Base-by-base conservation (phyloP, 2,797 vertebrate genomes). In the Garrulus glandarius region DNA sequence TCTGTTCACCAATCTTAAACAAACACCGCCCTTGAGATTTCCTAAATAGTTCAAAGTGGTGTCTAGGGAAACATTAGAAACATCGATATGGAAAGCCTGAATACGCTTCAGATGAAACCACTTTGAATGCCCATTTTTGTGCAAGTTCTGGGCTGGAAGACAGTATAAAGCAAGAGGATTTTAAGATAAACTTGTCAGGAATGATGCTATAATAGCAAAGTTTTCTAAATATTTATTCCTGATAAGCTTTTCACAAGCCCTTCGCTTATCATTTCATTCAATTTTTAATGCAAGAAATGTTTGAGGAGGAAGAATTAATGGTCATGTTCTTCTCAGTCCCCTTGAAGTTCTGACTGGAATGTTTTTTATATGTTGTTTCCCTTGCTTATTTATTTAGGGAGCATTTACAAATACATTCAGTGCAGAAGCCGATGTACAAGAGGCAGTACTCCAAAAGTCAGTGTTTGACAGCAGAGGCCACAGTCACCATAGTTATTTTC, bases 171-270 rank as follows among this genome's bases (percentile, higher is more conserved):
- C 29, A 82, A 50, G 44, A 83, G 36, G 27, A 86, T 91, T 83
- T 84, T 24, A 80, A 94, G 84, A 97, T 84, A 93, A 96, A 74
- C 74, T 94, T 91, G 67, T 84, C 82, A 91, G 65, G 61, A 96
- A 89, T 89, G 2, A 93, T 91, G 65, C 17, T 81, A 29, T 80
- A 89, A 89, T 70, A 88, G 36, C 37, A 68, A 95, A 90, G 53
- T 83, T 93, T 89, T 91, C 86, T 96, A 95, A 95, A 95, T 95
- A 93, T 93, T 96, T 95, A 72, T 92, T 87, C 36, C 61, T 56
- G 50, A 91, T 86, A 90, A 81, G 65, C 6, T 91, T 92, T 94
- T 96, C 79, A 78, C 65, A 92, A 87, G 74, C 53, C 41, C 57
- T 82, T 92, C 4, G 14, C 41, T 91, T 29, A 83, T 74, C 32